Evolutionary conservation across 2,888 invertebrate genomes (phyloP), one percentile per base, ranked within the genome.

Genomic region (Drosophila meridiana): DNA sequence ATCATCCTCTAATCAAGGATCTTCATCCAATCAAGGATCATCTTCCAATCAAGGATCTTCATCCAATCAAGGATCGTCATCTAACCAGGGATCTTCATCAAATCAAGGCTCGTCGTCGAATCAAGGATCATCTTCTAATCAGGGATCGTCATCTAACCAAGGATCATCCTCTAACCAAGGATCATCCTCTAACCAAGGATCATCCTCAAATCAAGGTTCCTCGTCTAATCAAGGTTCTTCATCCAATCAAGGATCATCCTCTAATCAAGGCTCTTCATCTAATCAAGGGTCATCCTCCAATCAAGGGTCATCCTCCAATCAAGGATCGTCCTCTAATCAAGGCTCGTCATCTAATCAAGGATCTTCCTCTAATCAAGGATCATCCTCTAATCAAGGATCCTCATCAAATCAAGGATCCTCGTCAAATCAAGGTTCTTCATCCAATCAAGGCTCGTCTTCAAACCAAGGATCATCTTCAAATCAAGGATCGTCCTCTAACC

Each of bases 141-240:
- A 73, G 36, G 63, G 47, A 2, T 77, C 77, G 0, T 74, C 78
- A 0, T 63, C 74, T 0, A 72, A 72, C 3, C 80, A 83, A 70
- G 43, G 57, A 0, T 73, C 81, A 0, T 59, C 79, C 0, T 76
- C 83, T 0, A 84, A 65, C 0, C 82, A 85, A 8, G 73, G 62
- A 0, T 83, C 84, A 0, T 82, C 86, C 0, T 69, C 74, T 0
- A 78, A 64, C 0, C 77, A 77, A 30, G 61, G 73, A 0, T 69
- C 76, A 0, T 68, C 76, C 0, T 71, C 82, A 0, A 83, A 45
- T 0, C 76, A 82, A 28, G 58, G 73, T 0, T 71, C 82, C 0
- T 69, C 81, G 0, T 70, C 74, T 0, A 82, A 58, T 0, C 73
- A 82, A 7, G 78, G 70, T 0, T 78, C 79, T 0, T 69, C 79